Evolutionary conservation across 1,140 invertebrate genomes (phyloP).

Genomic region (Drosophila simulans): DNA sequence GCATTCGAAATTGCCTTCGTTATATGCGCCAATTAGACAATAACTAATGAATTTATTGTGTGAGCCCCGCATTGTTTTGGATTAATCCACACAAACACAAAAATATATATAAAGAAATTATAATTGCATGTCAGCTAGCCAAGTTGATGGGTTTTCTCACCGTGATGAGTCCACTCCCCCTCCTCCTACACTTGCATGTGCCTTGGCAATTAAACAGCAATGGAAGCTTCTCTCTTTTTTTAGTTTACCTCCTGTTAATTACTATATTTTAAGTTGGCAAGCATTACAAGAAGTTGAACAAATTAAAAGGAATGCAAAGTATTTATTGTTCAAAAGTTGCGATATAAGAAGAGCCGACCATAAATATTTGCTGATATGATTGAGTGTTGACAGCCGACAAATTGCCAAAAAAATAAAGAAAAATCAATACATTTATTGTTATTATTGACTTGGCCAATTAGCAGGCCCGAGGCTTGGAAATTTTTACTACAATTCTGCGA

Average conservation of each 20-base stretch:
- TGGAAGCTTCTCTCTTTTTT: conserved; percentile 49
- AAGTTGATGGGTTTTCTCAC: conserved; percentile 66
- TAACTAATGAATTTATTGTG: conserved; percentile 79
- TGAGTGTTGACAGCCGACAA: conserved; percentile 63
- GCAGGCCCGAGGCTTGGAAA: conserved; percentile 51
- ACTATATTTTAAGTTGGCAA: conserved; percentile 61
- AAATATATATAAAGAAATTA: conserved; percentile 43
- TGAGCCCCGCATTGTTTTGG: conserved; percentile 36
- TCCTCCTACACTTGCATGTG: conserved; percentile 62
- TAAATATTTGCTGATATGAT: conserved; percentile 42
- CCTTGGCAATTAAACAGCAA: conserved; percentile 72
- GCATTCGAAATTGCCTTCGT: conserved; percentile 66
- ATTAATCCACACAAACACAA: conserved; percentile 20
- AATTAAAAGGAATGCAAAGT: conserved; percentile 72
- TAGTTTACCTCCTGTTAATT: conserved; percentile 55
- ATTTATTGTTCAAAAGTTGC: conserved; percentile 48
- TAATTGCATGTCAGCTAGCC: conserved; percentile 66
- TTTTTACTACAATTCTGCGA: conserved; percentile 32
- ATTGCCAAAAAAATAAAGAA: conserved; percentile 69
- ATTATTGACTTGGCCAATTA: conserved; percentile 67
- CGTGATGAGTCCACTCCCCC: conserved; percentile 12
- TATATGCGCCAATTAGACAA: conserved; percentile 80
- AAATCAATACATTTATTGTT: conserved; percentile 36
- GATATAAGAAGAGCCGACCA: conserved; percentile 28
- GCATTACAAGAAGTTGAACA: conserved; percentile 52